Percentiles rank a stretch among this genome's conserved stretches.
Conservation (phyloP, 2,797 vertebrate species). For the Cuculus canorus region DNA sequence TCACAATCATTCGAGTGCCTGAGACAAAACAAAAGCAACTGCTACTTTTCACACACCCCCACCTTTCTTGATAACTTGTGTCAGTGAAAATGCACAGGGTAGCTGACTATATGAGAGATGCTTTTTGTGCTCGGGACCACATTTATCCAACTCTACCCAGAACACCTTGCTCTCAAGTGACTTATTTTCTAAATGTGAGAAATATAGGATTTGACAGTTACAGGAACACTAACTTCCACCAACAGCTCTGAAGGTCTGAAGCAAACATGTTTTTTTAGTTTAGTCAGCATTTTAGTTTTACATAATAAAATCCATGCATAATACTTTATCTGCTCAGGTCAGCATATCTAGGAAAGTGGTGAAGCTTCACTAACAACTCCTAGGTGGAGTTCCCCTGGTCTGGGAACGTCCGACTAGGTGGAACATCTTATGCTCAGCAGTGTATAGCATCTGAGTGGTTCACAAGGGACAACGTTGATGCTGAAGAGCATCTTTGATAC, state of each 20-base stretch:
- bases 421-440: no score
- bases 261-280: not conserved
- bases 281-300: not conserved
- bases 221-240: not conserved
- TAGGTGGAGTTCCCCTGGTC: no score
- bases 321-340: not conserved
- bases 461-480: no score
- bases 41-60: no score
- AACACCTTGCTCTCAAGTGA: not conserved
- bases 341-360: not conserved
- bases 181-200: not conserved
- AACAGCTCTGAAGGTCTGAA: not conserved
- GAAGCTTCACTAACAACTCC: not conserved
- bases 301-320: not conserved
- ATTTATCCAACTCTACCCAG: not conserved
- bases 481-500: no score
- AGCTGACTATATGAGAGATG: not conserved
- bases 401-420: no score
- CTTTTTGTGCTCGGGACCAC: not conserved
- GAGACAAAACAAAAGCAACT: not conserved
- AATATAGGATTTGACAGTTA: not conserved
- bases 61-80: not conserved
- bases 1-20: not conserved
- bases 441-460: no score
- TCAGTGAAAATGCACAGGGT: not conserved